Percentiles rank a stretch among this genome's conserved stretches.
Evolutionary conservation across 2,113 vertebrate genomes (phyloP).

Genomic region (Ornithorhynchus anatinus): DNA sequence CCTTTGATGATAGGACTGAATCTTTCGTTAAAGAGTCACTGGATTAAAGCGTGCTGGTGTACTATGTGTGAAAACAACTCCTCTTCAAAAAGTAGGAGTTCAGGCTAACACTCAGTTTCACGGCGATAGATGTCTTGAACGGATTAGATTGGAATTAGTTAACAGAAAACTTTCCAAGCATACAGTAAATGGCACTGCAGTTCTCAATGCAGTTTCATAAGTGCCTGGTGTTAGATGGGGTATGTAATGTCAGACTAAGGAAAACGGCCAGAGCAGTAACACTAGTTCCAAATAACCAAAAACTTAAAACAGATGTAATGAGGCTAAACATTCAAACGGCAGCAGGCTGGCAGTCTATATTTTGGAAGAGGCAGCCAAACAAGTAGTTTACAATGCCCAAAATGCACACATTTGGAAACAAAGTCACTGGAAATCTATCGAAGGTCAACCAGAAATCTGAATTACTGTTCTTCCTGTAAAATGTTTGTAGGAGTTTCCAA

Average conservation of each 20-base stretch:
- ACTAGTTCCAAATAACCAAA: slow-evolving; percentile 45
- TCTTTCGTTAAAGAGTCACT: neutral
- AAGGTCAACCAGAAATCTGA: slow-evolving; percentile 31
- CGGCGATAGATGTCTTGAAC: slow-evolving; percentile 11
- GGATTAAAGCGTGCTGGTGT: neutral
- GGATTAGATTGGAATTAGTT: slow-evolving; percentile 47
- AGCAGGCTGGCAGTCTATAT: slow-evolving; percentile 16
- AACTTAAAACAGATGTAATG: slow-evolving; percentile 55
- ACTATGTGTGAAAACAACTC: slow-evolving; percentile 35
- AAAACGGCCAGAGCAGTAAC: slow-evolving; percentile 50
- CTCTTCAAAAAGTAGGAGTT: slow-evolving; percentile 15
- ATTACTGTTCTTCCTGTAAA: slow-evolving; percentile 16
- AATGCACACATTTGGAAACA: slow-evolving; percentile 17
- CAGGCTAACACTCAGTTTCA: slow-evolving; percentile 20
- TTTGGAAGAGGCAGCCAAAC: slow-evolving; percentile 28
- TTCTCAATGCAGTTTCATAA: slow-evolving; percentile 44
- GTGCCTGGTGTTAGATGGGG: slow-evolving; percentile 36
- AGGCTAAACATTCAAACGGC: slow-evolving; percentile 31
- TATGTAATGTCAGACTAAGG: slow-evolving; percentile 25
- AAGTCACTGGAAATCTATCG: slow-evolving; percentile 30
- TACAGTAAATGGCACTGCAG: slow-evolving; percentile 27
- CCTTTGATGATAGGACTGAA: too few species aligned
- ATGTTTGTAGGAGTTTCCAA: slow-evolving; percentile 43
- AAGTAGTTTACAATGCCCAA: slow-evolving; percentile 50
- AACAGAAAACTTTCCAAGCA: slow-evolving; percentile 37